These are phyloP conservation scores for Fregata magnificens DNA, from an alignment of 2,113 vertebrate genomes.

Conservation along the genomic window DNA sequence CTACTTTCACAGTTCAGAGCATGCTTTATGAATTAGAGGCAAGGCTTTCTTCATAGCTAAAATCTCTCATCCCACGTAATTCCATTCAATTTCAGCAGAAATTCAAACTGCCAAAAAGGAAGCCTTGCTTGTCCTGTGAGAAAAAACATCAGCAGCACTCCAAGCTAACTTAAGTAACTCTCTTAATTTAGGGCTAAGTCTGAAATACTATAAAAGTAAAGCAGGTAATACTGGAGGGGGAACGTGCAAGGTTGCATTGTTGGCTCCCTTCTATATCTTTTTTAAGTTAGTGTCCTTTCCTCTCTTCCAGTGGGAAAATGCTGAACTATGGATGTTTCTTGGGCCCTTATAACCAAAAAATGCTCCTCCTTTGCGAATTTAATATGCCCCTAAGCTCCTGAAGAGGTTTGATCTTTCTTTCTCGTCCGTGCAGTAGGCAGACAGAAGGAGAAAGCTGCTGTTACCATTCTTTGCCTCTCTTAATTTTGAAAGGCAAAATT, in stretches of 20 bases:
- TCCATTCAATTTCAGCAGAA: not conserved
- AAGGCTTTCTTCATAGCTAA: not conserved
- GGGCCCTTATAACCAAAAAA: not conserved
- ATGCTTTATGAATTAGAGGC: not conserved
- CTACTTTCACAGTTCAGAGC: not conserved
- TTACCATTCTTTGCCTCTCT: not conserved
- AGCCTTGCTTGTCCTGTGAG: not conserved
- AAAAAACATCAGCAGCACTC: not conserved
- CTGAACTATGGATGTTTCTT: not conserved
- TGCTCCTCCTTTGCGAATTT: not conserved
- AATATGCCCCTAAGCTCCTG: not conserved
- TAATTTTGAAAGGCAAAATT: not conserved
- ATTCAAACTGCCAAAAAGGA: not conserved
- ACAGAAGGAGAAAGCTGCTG: not conserved
- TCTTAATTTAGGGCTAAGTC: not conserved
- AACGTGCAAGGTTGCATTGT: not conserved
- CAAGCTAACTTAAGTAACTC: not conserved
- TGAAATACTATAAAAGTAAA: not conserved
- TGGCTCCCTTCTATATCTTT: not conserved
- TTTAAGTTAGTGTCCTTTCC: not conserved
- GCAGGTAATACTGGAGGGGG: not conserved
- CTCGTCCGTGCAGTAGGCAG: not conserved
- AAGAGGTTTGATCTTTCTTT: not conserved
- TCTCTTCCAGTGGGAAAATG: not conserved
- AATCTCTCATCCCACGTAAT: not conserved